Evolutionary conservation across 2,888 invertebrate genomes (phyloP), one percentile per base, ranked within the genome.

Genomic region (Ernsta delagoae): DNA sequence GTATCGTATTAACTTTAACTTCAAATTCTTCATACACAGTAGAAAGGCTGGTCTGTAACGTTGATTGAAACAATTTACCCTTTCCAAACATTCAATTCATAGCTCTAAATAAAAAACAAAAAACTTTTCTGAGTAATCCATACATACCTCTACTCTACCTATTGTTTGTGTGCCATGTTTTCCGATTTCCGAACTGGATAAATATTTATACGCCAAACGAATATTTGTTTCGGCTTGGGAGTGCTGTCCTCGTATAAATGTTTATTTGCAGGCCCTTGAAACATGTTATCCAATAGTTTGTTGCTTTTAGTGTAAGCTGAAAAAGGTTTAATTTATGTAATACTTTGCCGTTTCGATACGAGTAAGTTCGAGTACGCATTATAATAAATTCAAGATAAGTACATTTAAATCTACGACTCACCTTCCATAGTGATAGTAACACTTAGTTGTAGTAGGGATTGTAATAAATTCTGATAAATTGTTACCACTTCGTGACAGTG

Each of bases 131-230:
- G 34, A 41, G 53, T 43, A 41, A 34, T 31, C 31, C 31, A 31
- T 31, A 31, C 31, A 31, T 31, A 4, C 4, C 31, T 31, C 2
- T 31, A 31, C 31, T 31, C 31, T 31, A 43, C 43, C 31, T 60
- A 60, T 66, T 60, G 66, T 66, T 66, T 65, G 50, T 36, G 11
- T 39, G 50, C 50, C 50, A 59, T 59, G 66, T 53, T 66, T 66
- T 61, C 45, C 67, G 61, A 67, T 67, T 56, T 31, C 45, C 60
- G 12, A 50, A 43, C 59, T 8, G 56, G 9, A 67, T 67, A 61
- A 67, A 67, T 67, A 67, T 67, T 61, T 60, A 67, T 67, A 60
- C 31, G 53, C 11, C 67, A 36, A 34, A 61, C 56, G 67, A 61
- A 45, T 66, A 60, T 61, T 67, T 61, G 61, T 61, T 61, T 67